Base-by-base conservation (phyloP, 2,888 invertebrate species). In the Eugnorisma glareosa region DNA sequence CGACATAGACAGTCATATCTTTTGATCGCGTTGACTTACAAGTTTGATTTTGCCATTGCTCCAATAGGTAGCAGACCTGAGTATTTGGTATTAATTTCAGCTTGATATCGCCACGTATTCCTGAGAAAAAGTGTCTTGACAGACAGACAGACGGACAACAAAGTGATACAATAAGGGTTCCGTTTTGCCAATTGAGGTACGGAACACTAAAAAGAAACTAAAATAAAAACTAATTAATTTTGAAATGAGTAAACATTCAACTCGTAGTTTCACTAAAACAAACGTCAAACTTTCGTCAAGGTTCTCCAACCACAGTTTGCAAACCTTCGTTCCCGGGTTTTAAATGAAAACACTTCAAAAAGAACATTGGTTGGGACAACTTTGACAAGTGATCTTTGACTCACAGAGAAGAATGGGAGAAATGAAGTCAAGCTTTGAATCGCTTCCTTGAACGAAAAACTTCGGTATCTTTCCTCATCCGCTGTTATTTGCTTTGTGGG, bases 341-440 rank as follows among this genome's bases (percentile, higher is more conserved):
- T 75, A 59, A 77, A 72, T 72, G 21, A 75, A 85, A 85, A 28
- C 35, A 61, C 45, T 78, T 35, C 31, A 51, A 67, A 75, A 75
- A 31, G 73, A 87, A 83, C 79, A 78, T 72, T 73, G 59, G 75
- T 74, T 73, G 5, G 63, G 75, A 79, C 75, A 86, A 88, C 67
- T 88, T 84, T 75, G 80, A 87, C 83, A 84, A 87, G 87, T 83
- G 83, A 86, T 82, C 75, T 73, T 80, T 48, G 45, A 64, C n/a
- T 61, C 35, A 3, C 10, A 51, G 71, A 76, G 69, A 77, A 75
- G 79, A 86, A 85, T 77, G 80, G 51, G 40, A 72, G 74, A 78
- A 83, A 87, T 83, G 77, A 81, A 82, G 78, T 81, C 81, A 73
- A 78, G 54, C 66, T 51, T 69, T 61, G 63, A 74, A 77, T 79